Percentiles rank a stretch among this genome's conserved stretches.
Evolutionary conservation across 2,797 vertebrate genomes (phyloP).

Genomic region (Falco novaeseelandiae): DNA sequence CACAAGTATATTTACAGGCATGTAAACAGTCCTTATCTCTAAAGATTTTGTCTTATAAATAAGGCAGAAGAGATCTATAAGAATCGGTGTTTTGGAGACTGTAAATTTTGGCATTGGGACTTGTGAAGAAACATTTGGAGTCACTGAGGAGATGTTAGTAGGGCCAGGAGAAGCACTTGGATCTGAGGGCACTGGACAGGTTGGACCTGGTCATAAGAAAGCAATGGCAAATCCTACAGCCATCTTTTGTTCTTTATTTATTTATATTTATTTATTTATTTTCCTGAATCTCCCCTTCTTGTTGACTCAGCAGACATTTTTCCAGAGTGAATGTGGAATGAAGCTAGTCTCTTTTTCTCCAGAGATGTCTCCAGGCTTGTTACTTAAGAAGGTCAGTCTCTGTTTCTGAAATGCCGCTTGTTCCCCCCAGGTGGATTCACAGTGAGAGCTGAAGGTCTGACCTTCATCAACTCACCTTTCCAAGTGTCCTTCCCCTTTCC

Average conservation of each 20-base stretch:
- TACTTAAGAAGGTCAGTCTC: neutral
- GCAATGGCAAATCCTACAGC: neutral
- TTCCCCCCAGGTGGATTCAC: conserved; percentile 75
- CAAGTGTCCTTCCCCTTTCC: conserved; percentile 76
- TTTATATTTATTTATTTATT: neutral
- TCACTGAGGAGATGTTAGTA: neutral
- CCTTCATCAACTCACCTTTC: conserved; percentile 67
- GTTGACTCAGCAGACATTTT: neutral
- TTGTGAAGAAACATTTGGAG: neutral
- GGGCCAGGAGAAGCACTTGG: neutral
- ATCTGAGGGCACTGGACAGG: neutral
- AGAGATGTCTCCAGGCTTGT: neutral
- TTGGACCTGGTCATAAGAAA: neutral
- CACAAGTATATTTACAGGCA: neutral
- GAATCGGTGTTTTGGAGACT: neutral
- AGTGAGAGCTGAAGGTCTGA: conserved; percentile 62
- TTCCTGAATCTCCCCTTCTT: neutral
- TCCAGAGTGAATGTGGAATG: neutral
- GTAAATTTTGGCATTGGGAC: neutral
- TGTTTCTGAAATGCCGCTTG: neutral
- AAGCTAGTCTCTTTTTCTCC: neutral
- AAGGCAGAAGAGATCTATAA: neutral
- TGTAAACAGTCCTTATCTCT: neutral
- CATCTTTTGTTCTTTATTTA: neutral
- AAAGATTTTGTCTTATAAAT: neutral